phyloP scores from a whole-genome alignment of 2,888 invertebrate species.

The Drosophila colorata region DNA sequence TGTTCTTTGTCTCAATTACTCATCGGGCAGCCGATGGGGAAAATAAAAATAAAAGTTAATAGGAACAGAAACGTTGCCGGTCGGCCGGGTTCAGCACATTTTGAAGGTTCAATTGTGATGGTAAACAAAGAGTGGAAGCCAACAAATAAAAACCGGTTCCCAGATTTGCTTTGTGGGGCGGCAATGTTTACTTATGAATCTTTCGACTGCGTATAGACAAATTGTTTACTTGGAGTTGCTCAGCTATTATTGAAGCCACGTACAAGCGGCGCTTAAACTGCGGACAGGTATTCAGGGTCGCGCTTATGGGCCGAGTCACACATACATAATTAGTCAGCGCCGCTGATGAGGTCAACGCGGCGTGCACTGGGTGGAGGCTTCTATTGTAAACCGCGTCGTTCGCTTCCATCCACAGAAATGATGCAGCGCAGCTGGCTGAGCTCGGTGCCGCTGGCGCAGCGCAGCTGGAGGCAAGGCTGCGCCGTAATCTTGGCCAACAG shows the following conservation, averaged over 20 bases:
- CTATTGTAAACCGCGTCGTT: conserved; percentile 27
- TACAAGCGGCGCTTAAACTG: conserved; percentile 42
- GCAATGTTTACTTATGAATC: conserved; percentile 49
- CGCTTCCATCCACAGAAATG: conserved; percentile 55
- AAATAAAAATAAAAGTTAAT: conserved; percentile 22
- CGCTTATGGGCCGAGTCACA: conserved; percentile 37
- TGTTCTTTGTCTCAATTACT: conserved; percentile 29
- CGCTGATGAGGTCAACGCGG: conserved; percentile 62
- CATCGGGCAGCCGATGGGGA: conserved; percentile 7
- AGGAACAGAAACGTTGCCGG: conserved; percentile 14
- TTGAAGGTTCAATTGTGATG: conserved; percentile 55
- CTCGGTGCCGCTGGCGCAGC: conserved; percentile 35
- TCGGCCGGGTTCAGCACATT: conserved; percentile 33
- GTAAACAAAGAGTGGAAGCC: conserved; percentile 50
- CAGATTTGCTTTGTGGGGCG: conserved; percentile 41
- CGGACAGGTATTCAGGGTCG: conserved; percentile 65
- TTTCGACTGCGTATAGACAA: conserved; percentile 58
- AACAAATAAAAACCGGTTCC: conserved; percentile 58
- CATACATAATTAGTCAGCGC: conserved; percentile 39
- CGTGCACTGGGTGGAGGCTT: conserved; percentile 4
- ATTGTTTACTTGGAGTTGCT: conserved; percentile 60
- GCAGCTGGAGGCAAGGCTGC: conserved; percentile 20
- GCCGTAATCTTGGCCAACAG: conserved; percentile 2
- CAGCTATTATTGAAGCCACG: conserved; percentile 50
- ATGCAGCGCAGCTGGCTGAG: conserved; percentile 55